Base-by-base conservation (phyloP, 2,113 vertebrate species). In the Casuarius casuarius region DNA sequence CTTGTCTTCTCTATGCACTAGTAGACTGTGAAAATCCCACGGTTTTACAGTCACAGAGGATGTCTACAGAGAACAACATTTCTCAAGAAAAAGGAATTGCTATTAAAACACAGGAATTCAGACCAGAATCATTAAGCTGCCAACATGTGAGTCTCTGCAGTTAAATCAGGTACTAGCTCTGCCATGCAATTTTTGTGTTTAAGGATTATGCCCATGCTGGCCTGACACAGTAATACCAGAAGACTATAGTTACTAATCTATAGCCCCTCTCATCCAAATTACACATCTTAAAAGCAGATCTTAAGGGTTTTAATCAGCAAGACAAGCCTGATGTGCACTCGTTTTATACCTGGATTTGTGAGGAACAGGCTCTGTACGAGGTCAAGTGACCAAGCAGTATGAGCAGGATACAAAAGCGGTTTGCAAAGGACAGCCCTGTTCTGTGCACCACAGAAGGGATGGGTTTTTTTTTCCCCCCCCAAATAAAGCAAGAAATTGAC, bases 51-150 rank as follows among this genome's bases (percentile, higher is more conserved):
- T 38, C 48, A 26, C 42, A 15, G 5, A 8, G 14, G 44, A 54
- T 0, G 4, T 56, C 26, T 4, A 17, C 7, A 15, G 6, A 52
- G 5, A 77, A 19, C 12, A 5, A 8, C 9, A 7, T 2, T 77
- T 7, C 59, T 67, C 54, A n/a, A 58, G 44, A 35, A 66, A 7
- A 20, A 17, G 15, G 67, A 84, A 35, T 0, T 19, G 23, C 35
- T 56, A 5, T 14, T 48, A 22, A 18, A 49, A 72, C 14, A 16
- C 9, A 19, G 46, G 5, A 68, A 52, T 46, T 44, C 21, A 38
- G 49, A 26, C 12, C 11, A 8, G 11, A 52, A 79, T 20, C 18
- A 17, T n/a, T 58, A 0, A 2, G 67, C 20, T 70, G 58, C 44
- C 42, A 14, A 38, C 1, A 3, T 19, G 44, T 9, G 26, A 4